These are phyloP conservation scores for Drosophila bocqueti DNA, from an alignment of 1,140 invertebrate genomes.

Conservation along the genomic window DNA sequence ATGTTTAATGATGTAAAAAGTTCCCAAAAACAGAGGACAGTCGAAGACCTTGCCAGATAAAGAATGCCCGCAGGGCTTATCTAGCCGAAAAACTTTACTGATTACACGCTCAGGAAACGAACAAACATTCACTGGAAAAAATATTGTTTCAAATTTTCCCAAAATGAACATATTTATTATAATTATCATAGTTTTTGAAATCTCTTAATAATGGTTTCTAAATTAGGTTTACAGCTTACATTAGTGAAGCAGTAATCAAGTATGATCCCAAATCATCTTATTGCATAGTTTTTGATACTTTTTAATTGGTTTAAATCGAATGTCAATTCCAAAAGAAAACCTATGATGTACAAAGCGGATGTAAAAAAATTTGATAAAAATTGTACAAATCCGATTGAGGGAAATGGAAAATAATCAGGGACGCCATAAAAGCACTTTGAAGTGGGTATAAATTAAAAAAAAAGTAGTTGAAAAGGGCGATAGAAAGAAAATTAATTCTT, in stretches of 20 bases:
- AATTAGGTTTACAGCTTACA: not conserved
- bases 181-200: not conserved
- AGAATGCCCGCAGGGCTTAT: conserved; percentile 26
- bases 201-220: not conserved
- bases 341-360: too few relatives aligned
- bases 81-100: conserved; percentile 30
- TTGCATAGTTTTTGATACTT: not conserved
- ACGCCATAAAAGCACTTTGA: too few relatives aligned
- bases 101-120: conserved; percentile 25
- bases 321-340: too few relatives aligned
- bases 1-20: conserved; percentile 32
- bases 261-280: not conserved
- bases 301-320: not conserved
- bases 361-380: too few relatives aligned
- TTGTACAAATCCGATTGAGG: too few relatives aligned
- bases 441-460: too few relatives aligned
- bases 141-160: too few relatives aligned
- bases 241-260: not conserved
- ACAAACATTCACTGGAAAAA: not conserved
- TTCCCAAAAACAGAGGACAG: conserved; percentile 28
- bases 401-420: too few relatives aligned
- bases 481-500: too few relatives aligned
- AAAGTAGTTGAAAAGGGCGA: too few relatives aligned
- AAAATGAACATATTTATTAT: not conserved
- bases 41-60: conserved; percentile 42